phyloP scores from a whole-genome alignment of 1,140 invertebrate genomes.

The Camponotus vicinus region DNA sequence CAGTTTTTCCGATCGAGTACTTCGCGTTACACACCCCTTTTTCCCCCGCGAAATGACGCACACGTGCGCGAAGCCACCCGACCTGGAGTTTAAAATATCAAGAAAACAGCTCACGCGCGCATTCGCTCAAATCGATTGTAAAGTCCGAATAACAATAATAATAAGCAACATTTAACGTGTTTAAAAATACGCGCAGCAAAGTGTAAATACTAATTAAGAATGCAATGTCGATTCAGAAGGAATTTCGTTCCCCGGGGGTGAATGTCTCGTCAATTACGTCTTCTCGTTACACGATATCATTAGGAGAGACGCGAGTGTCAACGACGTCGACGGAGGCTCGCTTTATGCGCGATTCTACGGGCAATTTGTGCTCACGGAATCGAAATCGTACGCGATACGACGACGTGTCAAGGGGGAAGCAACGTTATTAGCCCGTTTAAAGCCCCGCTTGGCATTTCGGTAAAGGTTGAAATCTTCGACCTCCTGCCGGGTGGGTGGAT shows the following conservation, averaged over 20 bases:
- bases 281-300: conserved; percentile 2
- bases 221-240: background rate
- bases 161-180: conserved; percentile 27
- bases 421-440: conserved; percentile 82
- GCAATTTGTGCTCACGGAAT: conserved; percentile 70
- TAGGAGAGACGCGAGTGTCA: conserved; percentile 42
- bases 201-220: background rate
- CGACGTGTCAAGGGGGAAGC: conserved; percentile 43
- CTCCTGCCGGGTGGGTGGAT: conserved; percentile 62
- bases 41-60: conserved; percentile 49
- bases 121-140: conserved; percentile 6
- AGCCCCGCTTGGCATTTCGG: conserved; percentile 83
- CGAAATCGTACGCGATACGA: conserved; percentile 57
- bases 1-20: conserved; percentile 51
- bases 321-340: conserved; percentile 50
- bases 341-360: conserved; percentile 27
- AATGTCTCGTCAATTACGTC: conserved; percentile 29
- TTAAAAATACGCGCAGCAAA: conserved; percentile 12
- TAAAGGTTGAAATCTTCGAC: conserved; percentile 82
- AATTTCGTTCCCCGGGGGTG: background rate
- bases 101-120: conserved; percentile 27
- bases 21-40: conserved; percentile 51
- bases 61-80: conserved; percentile 55
- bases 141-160: background rate
- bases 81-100: conserved; percentile 49